Evolutionary conservation across 2,113 vertebrate genomes (phyloP), one percentile per base, ranked within the genome.

Genomic region (Passer montanus): DNA sequence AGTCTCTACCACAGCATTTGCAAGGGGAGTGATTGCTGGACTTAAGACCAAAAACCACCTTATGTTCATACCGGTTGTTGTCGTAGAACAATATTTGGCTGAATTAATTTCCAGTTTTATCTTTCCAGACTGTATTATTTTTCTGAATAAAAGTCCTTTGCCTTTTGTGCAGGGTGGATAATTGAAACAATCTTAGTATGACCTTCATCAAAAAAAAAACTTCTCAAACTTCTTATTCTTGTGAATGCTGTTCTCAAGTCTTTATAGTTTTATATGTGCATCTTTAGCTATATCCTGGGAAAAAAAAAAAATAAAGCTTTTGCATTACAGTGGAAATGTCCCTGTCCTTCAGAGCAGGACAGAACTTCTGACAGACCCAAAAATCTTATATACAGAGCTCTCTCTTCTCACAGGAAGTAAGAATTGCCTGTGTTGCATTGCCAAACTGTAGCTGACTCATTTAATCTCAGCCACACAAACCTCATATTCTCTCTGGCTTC

Each of bases 71-170:
- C 20, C 46, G 77, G 16, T 74, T 95, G 52, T 60, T 91, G 49
- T 90, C 24, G 16, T 30, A 66, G 31, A 6, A 44, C 43, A 87
- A 10, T 63, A 72, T 81, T 55, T 87, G 72, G 37, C 64, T 87
- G 73, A 95, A 39, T 59, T 67, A 35, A 72, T 75, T 88, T 86
- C 39, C 19, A 28, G 70, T 81, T 92, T 81, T 75, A 35, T 43
- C 26, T 73, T 91, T 56, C 56, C 39, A 59, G 16, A 55, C 56
- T 86, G 39, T 74, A 43, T 84, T 74, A 43, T 84, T 77, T 90
- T 77, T 90, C 80, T 60, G 64, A 94, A 89, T 95, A 95, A 95
- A 95, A 90, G 13, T 77, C 27, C 35, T 90, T 93, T 75, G 21
- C 59, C 68, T 88, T 93, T 93, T 74, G 47, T 70, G 83, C 47